Percentiles rank a stretch among this genome's conserved stretches.
Conservation (phyloP, 2,797 vertebrate species). For the Anguilla pacifica region DNA sequence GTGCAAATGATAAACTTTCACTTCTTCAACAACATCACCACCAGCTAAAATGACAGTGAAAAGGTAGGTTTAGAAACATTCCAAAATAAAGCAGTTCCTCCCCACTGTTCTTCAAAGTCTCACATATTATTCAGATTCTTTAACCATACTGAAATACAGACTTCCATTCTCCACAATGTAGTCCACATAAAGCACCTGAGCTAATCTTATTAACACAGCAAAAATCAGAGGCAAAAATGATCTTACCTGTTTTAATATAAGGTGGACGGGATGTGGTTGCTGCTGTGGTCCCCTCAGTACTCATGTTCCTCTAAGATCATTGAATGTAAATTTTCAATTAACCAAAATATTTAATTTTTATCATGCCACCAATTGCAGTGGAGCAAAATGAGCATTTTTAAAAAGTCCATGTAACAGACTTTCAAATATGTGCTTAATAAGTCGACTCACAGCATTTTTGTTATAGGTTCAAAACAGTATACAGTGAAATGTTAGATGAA, state of each 20-base stretch:
- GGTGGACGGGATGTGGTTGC: conserved; percentile 37
- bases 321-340: background rate
- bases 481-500: background rate
- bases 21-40: conserved; percentile 5
- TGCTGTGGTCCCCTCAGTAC: background rate
- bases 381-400: no score
- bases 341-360: background rate
- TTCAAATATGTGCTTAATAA: background rate
- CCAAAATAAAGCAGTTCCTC: background rate
- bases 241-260: conserved; percentile 57
- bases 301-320: conserved; percentile 16
- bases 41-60: background rate
- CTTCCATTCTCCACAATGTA: background rate
- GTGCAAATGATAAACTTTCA: conserved; percentile 48
- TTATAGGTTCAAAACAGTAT: background rate
- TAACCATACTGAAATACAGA: background rate
- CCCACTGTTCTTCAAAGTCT: background rate
- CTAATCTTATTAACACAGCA: background rate
- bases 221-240: background rate
- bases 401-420: no score
- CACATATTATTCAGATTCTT: background rate
- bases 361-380: background rate
- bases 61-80: background rate
- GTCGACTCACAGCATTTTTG: background rate
- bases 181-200: background rate